Evolutionary conservation across 2,888 invertebrate species (phyloP), one percentile per base, ranked within the genome.

Genomic region (Zygothrica quintamaculata): DNA sequence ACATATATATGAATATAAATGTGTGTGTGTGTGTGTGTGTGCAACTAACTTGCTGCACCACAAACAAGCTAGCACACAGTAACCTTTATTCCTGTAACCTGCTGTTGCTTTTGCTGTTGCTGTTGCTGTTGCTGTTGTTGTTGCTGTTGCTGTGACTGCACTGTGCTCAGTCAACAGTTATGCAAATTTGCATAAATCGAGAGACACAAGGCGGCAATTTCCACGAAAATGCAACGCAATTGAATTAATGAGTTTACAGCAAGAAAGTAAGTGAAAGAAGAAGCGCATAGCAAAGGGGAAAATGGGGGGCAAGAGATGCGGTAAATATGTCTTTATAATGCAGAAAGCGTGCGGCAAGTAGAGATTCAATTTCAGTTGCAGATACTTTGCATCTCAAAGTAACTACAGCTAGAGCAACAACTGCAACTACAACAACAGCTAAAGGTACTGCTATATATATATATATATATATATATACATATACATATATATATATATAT

Each of bases 251-350:
- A 58, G 59, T 43, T 53, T 51, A 25, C 60, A 37, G 37, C 55
- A 50, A 37, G 50, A 33, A 48, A 13, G 15, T 22, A 26, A 8
- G 31, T 48, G 43, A 29, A n/a, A 3, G 31, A 26, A 4, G 5
- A 11, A 31, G 29, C n/a, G n/a, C n/a, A n/a, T n/a, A 25, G 13
- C 9, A 7, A n/a, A 8, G 25, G 8, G 9, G 29, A 8, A 7
- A 36, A 6, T 12, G 22, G 16, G 40, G 80, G 56, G n/a, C n/a
- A n/a, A n/a, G n/a, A 69, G 77, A 85, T 84, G 77, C 69, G 86
- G 71, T 67, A 84, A 82, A 86, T 86, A 68, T 81, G 80, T 66
- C 65, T 79, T 77, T 60, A 77, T 85, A 85, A 82, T 82, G 68
- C 65, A 22, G 37, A 52, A 62, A 71, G 62, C 82, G 76, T 77